Evolutionary conservation across 2,797 vertebrate species (phyloP), one percentile per base, ranked within the genome.

Genomic region (Synaphobranchus kaupii): DNA sequence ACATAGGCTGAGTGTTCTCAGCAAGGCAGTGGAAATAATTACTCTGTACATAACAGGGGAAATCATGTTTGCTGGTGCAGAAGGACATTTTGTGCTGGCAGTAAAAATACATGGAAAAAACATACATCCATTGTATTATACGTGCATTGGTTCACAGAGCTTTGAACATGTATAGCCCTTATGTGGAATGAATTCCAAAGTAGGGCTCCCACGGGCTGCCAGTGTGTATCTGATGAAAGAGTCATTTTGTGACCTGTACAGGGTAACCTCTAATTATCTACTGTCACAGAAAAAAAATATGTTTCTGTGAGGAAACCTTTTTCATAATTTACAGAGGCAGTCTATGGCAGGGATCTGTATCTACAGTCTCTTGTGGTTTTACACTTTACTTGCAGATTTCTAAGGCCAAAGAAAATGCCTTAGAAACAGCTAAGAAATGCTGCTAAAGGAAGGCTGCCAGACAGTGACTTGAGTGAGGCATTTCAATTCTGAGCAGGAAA

Each of bases 21-120:
- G 84, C 28, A 54, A 81, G 39, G 52, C 28, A 83, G 85, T 84
- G 48, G 78, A 52, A 68, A 63, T 85, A 87, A 87, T 85, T 76
- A 76, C 39, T 76, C 25, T 76, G 31, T 76, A 44, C 34, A 44
- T 76, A 76, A 76, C 73, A 76, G 31, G 73, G 73, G 73, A 76
- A 76, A 76, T 76, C 73, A 76, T 39, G 44, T 44, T 76, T 44
- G 28, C 31, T 44, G 73, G 73, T 76, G 73, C 73, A 17, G 73
- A 76, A 76, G 73, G 73, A 76, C 34, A 76, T 76, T 76, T 76
- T 76, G 73, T 39, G 73, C 73, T 76, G 73, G 2, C 34, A 44
- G 12, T 9, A n/a, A 71, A 39, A 71, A 76, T 44, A 76, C 73
- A 76, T 44, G 31, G 73, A 17, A 76, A 44, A 76, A 76, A 39